Percentiles rank a stretch among this genome's conserved stretches.
Conservation (phyloP, 2,113 vertebrate species). For the Ophiodon elongatus region DNA sequence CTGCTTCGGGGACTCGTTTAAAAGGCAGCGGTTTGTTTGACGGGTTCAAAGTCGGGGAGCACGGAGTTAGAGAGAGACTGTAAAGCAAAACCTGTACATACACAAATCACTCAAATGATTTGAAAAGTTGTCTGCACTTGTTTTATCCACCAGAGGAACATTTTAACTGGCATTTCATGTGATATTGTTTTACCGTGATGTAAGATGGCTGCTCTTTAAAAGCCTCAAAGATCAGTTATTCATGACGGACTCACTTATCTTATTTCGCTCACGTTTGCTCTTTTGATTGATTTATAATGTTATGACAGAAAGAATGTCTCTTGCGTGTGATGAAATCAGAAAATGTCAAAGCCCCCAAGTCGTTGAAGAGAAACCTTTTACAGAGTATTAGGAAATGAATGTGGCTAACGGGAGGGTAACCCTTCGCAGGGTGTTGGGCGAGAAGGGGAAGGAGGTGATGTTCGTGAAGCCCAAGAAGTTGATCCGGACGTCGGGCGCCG, state of each 20-base stretch:
- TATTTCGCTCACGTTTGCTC: not conserved
- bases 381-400: too few species aligned
- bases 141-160: not conserved
- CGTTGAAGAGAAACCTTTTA: too few species aligned
- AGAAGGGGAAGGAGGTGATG: slow-evolving; percentile 87
- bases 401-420: too few species aligned
- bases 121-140: too few species aligned
- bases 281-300: too few species aligned
- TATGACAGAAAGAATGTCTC: not conserved
- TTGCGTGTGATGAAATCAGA: too few species aligned
- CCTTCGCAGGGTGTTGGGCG: slow-evolving; percentile 87
- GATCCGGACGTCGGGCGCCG: slow-evolving; percentile 88
- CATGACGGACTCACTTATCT: not conserved
- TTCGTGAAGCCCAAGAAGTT: slow-evolving; percentile 92
- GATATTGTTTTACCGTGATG: not conserved
- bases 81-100: too few species aligned
- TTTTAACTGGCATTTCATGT: not conserved
- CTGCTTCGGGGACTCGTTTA: not conserved
- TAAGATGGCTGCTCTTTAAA: not conserved
- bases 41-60: not conserved
- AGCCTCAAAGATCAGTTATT: not conserved
- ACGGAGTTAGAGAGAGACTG: not conserved
- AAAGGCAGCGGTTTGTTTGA: not conserved
- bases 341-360: not conserved
- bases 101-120: too few species aligned